A percentile compares a stretch with the other conserved stretches of the same genome.
Evolutionary conservation across 2,888 invertebrate genomes (phyloP).

Genomic region (Hydraecia micacea): DNA sequence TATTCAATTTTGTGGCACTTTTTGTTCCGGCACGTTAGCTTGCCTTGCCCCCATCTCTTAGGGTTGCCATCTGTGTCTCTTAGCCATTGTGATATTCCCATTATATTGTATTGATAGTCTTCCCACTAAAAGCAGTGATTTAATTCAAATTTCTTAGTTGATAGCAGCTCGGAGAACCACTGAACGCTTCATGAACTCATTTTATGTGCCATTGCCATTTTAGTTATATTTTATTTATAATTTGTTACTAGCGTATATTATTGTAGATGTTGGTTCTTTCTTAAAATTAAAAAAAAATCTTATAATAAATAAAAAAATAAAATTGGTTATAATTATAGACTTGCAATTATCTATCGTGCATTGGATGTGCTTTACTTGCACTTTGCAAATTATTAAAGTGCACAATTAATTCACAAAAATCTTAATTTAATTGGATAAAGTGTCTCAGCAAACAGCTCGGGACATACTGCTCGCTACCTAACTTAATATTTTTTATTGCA

Average conservation of each 20-base stretch:
- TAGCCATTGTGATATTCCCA: conserved; percentile 19
- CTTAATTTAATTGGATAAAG: neutral
- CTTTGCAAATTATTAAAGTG: conserved; percentile 1
- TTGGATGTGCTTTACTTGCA: neutral
- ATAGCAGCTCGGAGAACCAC: conserved; percentile 13
- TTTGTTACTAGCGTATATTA: neutral
- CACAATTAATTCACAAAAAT: neutral
- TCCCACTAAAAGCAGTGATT: conserved; percentile 4
- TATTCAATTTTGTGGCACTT: conserved; percentile 74
- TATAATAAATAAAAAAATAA: neutral
- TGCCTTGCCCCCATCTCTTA: conserved; percentile 61
- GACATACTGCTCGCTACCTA: neutral
- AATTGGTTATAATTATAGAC: neutral
- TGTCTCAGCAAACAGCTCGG: neutral
- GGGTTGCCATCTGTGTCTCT: conserved; percentile 71
- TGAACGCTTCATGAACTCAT: neutral
- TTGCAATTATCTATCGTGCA: neutral
- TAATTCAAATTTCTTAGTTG: neutral
- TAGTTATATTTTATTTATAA: conserved; percentile 6
- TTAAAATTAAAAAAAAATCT: neutral
- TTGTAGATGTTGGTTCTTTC: neutral
- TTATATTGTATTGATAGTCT: conserved; percentile 4
- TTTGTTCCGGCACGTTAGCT: conserved; percentile 73
- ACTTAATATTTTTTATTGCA: conserved; percentile 15
- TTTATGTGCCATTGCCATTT: conserved; percentile 1